phyloP scores from a whole-genome alignment of 2,888 invertebrate species.

The Sphecodes monilicornis region DNA sequence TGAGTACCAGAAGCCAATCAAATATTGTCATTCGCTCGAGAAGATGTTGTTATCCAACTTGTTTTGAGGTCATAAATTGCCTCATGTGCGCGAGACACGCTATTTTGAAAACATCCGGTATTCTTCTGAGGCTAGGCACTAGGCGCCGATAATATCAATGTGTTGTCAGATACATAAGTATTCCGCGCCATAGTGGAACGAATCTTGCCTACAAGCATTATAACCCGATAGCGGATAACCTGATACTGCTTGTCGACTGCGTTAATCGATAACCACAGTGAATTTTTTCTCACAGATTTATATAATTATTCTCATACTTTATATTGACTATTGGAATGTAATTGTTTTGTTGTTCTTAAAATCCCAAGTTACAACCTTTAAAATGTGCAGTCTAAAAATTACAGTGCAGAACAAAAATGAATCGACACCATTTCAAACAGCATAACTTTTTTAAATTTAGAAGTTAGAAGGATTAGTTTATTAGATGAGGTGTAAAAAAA shows the following conservation, averaged over 20 bases:
- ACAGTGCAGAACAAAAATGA: no score
- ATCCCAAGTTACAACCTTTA: neutral
- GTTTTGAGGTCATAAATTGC: conserved; percentile 37
- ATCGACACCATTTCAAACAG: no score
- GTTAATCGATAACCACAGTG: neutral
- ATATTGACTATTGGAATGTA: neutral
- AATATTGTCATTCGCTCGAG: conserved; percentile 21
- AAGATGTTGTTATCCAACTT: conserved; percentile 28
- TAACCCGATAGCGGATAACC: neutral
- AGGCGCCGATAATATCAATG: conserved; percentile 25
- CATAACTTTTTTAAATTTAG: no score
- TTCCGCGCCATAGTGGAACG: neutral
- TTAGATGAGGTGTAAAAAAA: no score
- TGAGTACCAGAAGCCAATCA: conserved; percentile 25
- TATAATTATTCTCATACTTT: no score
- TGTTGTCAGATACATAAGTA: conserved; percentile 20
- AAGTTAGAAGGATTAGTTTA: no score
- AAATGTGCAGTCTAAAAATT: no score
- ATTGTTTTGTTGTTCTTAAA: neutral
- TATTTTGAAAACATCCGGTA: conserved; percentile 52
- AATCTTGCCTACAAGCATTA: neutral
- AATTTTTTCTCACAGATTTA: neutral
- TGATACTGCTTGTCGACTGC: neutral
- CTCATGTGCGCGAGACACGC: conserved; percentile 12
- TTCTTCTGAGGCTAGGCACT: conserved; percentile 34